Percentiles rank a stretch among this genome's conserved stretches.
Conservation (phyloP, 2,113 vertebrate species). For the Amazona guildingii region DNA sequence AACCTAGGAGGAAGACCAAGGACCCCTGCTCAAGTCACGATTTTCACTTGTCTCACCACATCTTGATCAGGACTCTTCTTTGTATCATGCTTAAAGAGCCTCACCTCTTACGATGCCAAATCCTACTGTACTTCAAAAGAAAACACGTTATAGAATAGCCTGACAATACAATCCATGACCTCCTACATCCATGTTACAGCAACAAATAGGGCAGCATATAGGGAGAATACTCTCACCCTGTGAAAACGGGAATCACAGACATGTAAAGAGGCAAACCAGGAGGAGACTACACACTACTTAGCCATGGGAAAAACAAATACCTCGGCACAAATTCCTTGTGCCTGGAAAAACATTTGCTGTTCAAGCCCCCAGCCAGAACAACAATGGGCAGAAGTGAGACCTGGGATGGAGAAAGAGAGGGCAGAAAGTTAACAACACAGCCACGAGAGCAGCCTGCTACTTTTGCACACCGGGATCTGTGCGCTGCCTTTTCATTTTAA, state of each 20-base stretch:
- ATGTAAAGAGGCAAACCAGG: background rate
- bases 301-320: background rate
- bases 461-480: background rate
- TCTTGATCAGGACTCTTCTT: background rate
- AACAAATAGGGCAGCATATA: background rate
- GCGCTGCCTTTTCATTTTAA: background rate
- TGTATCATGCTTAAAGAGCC: background rate
- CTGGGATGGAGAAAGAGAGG: background rate
- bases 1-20: background rate
- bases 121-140: background rate
- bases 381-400: background rate
- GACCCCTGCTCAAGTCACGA: background rate
- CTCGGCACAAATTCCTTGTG: background rate
- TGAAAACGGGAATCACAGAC: background rate
- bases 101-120: background rate
- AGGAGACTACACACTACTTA: background rate
- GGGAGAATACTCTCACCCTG: background rate
- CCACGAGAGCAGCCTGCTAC: background rate
- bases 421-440: conserved; percentile 19
- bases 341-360: background rate
- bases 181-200: background rate
- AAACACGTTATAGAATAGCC: background rate
- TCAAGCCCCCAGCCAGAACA: background rate
- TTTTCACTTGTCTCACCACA: background rate
- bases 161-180: background rate